These are phyloP conservation scores for Sturmia bella DNA, from an alignment of 2,888 invertebrate genomes.

Conservation along the genomic window DNA sequence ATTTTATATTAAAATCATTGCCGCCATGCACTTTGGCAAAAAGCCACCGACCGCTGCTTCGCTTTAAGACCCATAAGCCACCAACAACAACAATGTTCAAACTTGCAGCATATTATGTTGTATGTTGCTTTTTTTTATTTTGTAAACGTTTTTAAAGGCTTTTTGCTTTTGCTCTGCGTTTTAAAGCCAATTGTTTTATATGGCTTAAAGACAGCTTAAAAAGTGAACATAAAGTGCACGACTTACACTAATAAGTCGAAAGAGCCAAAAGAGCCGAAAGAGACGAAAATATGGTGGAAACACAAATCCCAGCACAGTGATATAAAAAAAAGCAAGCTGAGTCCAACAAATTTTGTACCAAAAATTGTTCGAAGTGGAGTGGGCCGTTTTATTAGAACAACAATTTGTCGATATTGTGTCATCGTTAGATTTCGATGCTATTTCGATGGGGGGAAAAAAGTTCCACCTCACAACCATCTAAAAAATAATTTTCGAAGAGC, in stretches of 20 bases:
- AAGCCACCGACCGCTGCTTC: neutral
- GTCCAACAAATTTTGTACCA: no score
- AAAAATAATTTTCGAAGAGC: no score
- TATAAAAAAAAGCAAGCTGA: slow-evolving; percentile 1
- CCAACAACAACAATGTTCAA: slow-evolving; percentile 3
- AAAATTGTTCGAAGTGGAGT: no score
- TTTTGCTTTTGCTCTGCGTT: slow-evolving; percentile 5
- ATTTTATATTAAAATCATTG: slow-evolving; percentile 39
- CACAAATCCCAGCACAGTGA: neutral
- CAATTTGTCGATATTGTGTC: no score
- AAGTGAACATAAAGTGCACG: neutral
- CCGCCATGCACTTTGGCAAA: slow-evolving; percentile 35
- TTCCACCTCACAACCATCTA: no score
- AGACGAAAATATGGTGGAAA: neutral
- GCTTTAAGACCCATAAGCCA: neutral
- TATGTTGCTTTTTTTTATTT: slow-evolving; percentile 42
- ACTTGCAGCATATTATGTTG: slow-evolving; percentile 25
- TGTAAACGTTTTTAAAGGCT: slow-evolving; percentile 42
- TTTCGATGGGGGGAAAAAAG: no score
- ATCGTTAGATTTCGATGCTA: no score
- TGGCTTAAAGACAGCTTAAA: slow-evolving; percentile 48
- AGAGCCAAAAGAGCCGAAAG: no score
- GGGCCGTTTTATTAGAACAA: no score
- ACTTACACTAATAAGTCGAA: slow-evolving; percentile 5
- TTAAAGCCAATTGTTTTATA: slow-evolving; percentile 49